Evolutionary conservation across 23 tunicate genomes (phyloP), one percentile per base, ranked within the genome.

Genomic region (Ascidia mentula): DNA sequence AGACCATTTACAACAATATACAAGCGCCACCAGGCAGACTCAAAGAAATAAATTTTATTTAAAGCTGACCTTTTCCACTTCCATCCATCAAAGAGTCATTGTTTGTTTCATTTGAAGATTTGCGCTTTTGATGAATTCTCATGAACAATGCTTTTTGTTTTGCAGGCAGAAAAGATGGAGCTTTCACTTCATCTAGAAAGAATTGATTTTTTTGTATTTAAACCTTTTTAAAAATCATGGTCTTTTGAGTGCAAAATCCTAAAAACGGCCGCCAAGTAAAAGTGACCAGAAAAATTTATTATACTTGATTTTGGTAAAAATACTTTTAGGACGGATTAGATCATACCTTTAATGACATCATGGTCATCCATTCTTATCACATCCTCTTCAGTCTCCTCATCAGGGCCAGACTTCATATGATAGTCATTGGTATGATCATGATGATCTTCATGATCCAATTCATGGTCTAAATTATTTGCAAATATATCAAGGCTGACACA

Each of bases 61-160:
- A 15, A 9, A 42, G 15, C 53, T 42, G 7, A 53, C 65, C 65
- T 53, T 18, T 34, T 3, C 74, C 74, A 35, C 70, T 77, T 8
- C 36, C 81, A 33, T 79, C 38, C 22, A 3, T 26, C 12, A 9
- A 3, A 34, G 45, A 18, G 15, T 79, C 61, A 37, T 28, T 81
- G 70, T 81, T 31, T 5, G 31, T 40, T 12, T 81, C 77, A 24
- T 32, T 69, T 35, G 85, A 81, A 22, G 79, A 45, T 40, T 31
- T 82, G 38, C 83, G 69, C 38, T 86, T 86, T 37, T 85, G 87
- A 35, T 82, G 87, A 34, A 91, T 91, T 82, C 97, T 88, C 90
- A 86, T 91, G 45, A 91, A 91, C 39, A 91, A 40, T 24, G 97
- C 97, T 61, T 91, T 91, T 77, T 91, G 97, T 33, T 89, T 86